A percentile compares a stretch with the other conserved stretches of the same genome.
phyloP scores from a whole-genome alignment of 2,888 invertebrate genomes.

The Nomada hirtipes region DNA sequence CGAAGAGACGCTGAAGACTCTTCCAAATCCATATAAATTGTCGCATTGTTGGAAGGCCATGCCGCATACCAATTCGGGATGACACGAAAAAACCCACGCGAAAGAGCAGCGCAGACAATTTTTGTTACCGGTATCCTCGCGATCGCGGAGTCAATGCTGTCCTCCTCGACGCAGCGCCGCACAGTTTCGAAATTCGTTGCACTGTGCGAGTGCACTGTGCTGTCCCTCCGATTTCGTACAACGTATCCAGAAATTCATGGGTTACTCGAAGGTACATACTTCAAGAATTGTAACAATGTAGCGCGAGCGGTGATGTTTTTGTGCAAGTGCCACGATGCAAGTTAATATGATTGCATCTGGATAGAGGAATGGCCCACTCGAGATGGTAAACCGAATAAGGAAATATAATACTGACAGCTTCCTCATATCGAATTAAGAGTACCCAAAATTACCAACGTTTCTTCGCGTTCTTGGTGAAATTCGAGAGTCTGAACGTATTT shows the following conservation, averaged over 20 bases:
- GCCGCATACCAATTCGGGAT: constrained; percentile 80
- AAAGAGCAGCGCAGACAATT: constrained; percentile 67
- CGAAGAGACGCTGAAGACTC: constrained; percentile 79
- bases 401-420: no score
- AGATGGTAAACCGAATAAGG: no score
- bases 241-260: constrained; percentile 13
- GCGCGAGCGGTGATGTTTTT: background rate
- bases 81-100: constrained; percentile 72
- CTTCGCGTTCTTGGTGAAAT: no score
- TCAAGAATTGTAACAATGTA: background rate
- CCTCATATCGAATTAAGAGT: no score
- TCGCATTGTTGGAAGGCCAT: constrained; percentile 80
- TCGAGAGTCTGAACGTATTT: no score
- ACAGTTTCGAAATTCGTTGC: constrained; percentile 1
- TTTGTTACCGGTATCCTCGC: constrained; percentile 39
- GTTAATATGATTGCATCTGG: no score
- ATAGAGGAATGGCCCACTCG: background rate
- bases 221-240: background rate
- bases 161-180: constrained; percentile 5
- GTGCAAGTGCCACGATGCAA: background rate
- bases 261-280: background rate
- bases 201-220: background rate
- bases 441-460: no score
- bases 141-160: constrained; percentile 35
- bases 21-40: constrained; percentile 83